Percentiles rank a stretch among this genome's conserved stretches.
Conservation (phyloP, 2,888 invertebrate genomes). For the Nephrotoma flavescens region DNA sequence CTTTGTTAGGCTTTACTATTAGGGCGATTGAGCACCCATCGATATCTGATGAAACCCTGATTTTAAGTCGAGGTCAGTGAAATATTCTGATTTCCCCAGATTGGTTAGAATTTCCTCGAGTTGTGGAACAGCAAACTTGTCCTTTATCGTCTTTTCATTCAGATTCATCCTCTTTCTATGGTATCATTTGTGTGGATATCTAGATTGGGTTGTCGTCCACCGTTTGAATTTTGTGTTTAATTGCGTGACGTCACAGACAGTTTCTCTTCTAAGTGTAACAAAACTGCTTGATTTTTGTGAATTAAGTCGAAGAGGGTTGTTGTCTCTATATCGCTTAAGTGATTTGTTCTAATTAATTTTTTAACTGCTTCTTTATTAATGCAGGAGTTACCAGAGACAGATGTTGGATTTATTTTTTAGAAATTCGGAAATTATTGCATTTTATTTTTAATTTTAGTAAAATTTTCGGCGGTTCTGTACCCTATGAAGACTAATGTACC, state of each 20-base stretch:
- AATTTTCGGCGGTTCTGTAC: no score
- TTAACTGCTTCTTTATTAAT: neutral
- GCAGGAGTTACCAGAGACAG: neutral
- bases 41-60: no score
- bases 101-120: neutral
- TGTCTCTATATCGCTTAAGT: neutral
- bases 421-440: no score
- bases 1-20: no score
- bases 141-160: no score
- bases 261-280: neutral
- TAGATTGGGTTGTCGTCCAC: neutral
- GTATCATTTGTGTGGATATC: neutral
- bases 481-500: no score
- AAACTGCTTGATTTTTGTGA: neutral
- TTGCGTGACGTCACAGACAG: neutral
- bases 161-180: neutral
- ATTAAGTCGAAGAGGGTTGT: neutral
- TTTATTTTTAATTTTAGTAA: no score
- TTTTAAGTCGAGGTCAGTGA: no score
- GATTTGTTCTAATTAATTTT: neutral
- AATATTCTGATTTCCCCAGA: no score
- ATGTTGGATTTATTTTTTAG: no score
- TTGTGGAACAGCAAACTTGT: neutral
- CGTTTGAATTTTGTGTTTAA: neutral
- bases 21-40: neutral